Percentiles rank a stretch among this genome's conserved stretches.
These are phyloP conservation scores for Volucella inanis DNA, from an alignment of 2,888 invertebrate genomes.

Conservation along the genomic window DNA sequence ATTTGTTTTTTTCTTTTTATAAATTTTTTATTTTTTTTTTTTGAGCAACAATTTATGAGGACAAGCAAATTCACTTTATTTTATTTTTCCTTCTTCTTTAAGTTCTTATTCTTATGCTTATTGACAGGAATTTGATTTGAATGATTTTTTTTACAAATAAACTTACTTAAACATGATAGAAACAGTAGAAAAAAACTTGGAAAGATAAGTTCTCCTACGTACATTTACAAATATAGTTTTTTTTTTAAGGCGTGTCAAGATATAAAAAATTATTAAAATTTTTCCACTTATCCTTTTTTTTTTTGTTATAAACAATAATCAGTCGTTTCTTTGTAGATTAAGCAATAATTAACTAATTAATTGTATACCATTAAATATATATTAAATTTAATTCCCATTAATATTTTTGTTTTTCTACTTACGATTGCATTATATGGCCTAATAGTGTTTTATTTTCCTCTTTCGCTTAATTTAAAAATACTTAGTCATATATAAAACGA, in stretches of 20 bases:
- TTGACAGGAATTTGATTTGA: constrained; percentile 12
- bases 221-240: constrained; percentile 67
- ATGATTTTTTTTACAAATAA: constrained; percentile 33
- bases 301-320: constrained; percentile 72
- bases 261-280: constrained; percentile 69
- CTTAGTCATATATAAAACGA: constrained; percentile 30
- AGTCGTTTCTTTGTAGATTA: constrained; percentile 73
- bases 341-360: constrained; percentile 72
- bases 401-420: constrained; percentile 50
- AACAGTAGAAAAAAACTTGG: constrained; percentile 70
- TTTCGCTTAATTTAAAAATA: constrained; percentile 33
- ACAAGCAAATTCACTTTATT: not conserved
- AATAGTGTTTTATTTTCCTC: constrained; percentile 42
- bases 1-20: not conserved
- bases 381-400: constrained; percentile 8
- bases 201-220: constrained; percentile 59
- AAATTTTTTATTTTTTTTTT: no score
- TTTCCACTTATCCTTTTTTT: constrained; percentile 37
- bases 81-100: not conserved
- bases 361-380: constrained; percentile 57
- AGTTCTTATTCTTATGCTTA: constrained; percentile 16
- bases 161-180: constrained; percentile 50
- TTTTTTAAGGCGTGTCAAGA: constrained; percentile 70
- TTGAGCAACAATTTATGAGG: constrained; percentile 52
- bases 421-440: constrained; percentile 75